phyloP scores from a whole-genome alignment of 1,140 invertebrate species.

The Oryzaephilus surinamensis region DNA sequence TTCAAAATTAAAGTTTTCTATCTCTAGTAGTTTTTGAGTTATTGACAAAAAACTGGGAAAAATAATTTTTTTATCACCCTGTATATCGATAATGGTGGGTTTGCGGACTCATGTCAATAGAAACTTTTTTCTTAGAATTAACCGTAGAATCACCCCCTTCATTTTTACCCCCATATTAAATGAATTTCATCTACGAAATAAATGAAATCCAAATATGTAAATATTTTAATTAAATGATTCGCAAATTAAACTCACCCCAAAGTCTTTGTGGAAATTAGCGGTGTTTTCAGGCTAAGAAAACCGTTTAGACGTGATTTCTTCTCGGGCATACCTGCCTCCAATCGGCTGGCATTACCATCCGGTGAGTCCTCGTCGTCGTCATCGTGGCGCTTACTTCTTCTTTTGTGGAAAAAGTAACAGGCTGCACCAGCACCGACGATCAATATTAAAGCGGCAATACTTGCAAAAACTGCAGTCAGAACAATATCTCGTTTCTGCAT shows the following conservation, averaged over 20 bases:
- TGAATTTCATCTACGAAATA: too few species aligned
- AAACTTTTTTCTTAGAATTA: too few species aligned
- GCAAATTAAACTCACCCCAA: slow-evolving; percentile 45
- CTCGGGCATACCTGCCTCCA: slow-evolving; percentile 21
- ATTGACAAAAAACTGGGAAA: too few species aligned
- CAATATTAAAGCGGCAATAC: slow-evolving; percentile 37
- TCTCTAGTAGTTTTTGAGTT: too few species aligned
- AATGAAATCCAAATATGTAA: too few species aligned
- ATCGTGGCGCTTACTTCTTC: slow-evolving; percentile 32
- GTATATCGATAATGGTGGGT: too few species aligned
- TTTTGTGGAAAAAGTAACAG: slow-evolving; percentile 36
- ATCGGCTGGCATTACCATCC: slow-evolving; percentile 13
- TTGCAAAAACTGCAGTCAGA: slow-evolving; percentile 39
- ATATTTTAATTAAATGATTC: too few species aligned
- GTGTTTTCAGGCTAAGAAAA: slow-evolving; percentile 66
- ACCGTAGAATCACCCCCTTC: too few species aligned
- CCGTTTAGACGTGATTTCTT: slow-evolving; percentile 47
- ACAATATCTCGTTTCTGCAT: slow-evolving; percentile 43
- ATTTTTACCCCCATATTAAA: too few species aligned
- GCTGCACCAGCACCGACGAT: slow-evolving; percentile 36
- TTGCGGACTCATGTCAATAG: too few species aligned
- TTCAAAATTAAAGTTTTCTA: too few species aligned
- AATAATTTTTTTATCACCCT: too few species aligned
- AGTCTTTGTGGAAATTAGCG: slow-evolving; percentile 55
- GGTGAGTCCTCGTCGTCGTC: slow-evolving; percentile 31